Evolutionary conservation across 2,797 vertebrate genomes (phyloP).

Genomic region (Acropternis orthonyx): DNA sequence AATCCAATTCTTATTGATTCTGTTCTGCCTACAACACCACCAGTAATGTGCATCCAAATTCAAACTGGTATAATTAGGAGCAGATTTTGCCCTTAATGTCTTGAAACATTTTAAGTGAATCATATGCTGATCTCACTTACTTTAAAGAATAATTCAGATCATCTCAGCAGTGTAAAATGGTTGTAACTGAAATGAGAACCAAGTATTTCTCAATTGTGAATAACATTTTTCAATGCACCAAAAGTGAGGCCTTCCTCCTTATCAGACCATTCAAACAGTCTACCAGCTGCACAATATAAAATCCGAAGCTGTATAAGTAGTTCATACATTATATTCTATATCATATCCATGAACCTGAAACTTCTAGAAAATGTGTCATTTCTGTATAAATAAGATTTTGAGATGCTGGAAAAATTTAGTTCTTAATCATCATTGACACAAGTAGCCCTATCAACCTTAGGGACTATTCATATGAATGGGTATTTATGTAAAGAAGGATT

Average conservation of each 20-base stretch:
- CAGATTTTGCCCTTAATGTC: neutral
- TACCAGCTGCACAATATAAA: neutral
- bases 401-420: neutral
- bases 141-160: neutral
- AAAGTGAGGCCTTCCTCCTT: neutral
- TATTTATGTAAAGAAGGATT: neutral
- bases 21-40: neutral
- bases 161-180: neutral
- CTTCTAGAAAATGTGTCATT: neutral
- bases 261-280: neutral
- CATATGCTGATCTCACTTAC: neutral
- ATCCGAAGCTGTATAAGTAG: neutral
- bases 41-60: neutral
- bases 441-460: neutral
- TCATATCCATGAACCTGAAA: neutral
- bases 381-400: neutral
- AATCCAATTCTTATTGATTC: neutral
- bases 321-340: neutral
- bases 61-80: neutral
- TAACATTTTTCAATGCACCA: neutral
- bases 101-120: neutral
- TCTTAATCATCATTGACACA: neutral
- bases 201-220: neutral
- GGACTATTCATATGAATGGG: neutral
- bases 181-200: neutral